Conservation (phyloP, 1,140 invertebrate species). For the Drosophila kepulauana region DNA sequence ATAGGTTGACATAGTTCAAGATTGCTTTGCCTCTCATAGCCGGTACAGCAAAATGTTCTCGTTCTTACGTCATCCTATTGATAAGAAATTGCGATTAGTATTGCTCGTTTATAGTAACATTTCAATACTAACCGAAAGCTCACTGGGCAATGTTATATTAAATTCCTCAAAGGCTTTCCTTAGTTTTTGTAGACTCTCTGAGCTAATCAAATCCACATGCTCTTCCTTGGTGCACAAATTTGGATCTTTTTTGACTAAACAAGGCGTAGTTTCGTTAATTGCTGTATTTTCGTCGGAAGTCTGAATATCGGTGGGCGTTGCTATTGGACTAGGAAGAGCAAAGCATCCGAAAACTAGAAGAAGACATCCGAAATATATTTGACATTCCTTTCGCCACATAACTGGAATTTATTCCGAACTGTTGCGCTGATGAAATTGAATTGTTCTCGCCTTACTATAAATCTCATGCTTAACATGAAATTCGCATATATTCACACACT, state of each 20-base stretch:
- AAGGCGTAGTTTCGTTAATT: not conserved
- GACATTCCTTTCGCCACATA: not conserved
- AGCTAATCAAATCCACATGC: not conserved
- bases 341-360: not conserved
- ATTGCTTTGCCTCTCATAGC: constrained; percentile 84
- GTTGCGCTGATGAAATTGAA: too few relatives aligned
- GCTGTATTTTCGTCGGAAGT: not conserved
- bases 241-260: not conserved
- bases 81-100: not conserved
- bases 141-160: not conserved
- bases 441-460: too few relatives aligned
- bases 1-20: constrained; percentile 52
- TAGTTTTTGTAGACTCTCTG: not conserved
- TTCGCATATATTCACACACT: not conserved
- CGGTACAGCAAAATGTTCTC: constrained; percentile 85
- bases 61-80: not conserved
- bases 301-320: too few relatives aligned
- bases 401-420: not conserved
- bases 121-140: not conserved
- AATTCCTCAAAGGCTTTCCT: not conserved
- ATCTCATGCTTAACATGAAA: not conserved
- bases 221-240: constrained; percentile 9
- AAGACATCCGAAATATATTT: not conserved
- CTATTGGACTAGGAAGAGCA: not conserved
- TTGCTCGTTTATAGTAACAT: not conserved